Percentiles rank a stretch among this genome's conserved stretches.
Evolutionary conservation across 2,888 invertebrate species (phyloP).

Genomic region (Clanis bilineata): DNA sequence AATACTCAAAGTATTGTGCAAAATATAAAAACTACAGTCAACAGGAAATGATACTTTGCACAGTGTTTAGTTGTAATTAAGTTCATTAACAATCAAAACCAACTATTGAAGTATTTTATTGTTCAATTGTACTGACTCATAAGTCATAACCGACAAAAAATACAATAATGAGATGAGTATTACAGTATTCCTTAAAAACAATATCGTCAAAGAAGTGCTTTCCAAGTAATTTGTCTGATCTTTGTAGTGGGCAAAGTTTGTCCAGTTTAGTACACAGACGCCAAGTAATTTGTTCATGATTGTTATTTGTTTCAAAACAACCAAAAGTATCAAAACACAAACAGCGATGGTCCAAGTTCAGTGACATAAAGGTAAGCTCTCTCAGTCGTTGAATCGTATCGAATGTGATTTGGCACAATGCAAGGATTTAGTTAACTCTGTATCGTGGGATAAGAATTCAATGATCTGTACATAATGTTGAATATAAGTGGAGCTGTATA

Average conservation of each 20-base stretch:
- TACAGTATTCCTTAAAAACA: neutral
- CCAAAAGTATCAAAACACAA: neutral
- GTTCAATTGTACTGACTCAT: too few relatives aligned
- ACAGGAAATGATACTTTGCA: too few relatives aligned
- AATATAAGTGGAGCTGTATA: neutral
- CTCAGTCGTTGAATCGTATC: conserved; percentile 2
- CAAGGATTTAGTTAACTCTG: conserved; percentile 9
- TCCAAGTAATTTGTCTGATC: neutral
- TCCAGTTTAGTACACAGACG: neutral
- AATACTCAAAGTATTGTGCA: too few relatives aligned
- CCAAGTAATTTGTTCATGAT: neutral
- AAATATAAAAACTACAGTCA: too few relatives aligned
- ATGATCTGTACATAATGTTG: conserved; percentile 22
- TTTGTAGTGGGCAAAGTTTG: neutral
- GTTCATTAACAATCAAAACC: too few relatives aligned
- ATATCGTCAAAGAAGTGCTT: neutral
- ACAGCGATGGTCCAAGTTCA: conserved; percentile 1
- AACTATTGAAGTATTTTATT: too few relatives aligned
- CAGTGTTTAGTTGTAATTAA: too few relatives aligned
- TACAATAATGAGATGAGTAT: too few relatives aligned
- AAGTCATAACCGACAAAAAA: too few relatives aligned
- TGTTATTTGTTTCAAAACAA: neutral
- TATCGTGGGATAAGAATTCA: conserved; percentile 15
- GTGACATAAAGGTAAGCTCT: conserved; percentile 10
- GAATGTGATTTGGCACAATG: conserved; percentile 23